Evolutionary conservation across 2,888 invertebrate species (phyloP).

Genomic region (Gari tellinella): DNA sequence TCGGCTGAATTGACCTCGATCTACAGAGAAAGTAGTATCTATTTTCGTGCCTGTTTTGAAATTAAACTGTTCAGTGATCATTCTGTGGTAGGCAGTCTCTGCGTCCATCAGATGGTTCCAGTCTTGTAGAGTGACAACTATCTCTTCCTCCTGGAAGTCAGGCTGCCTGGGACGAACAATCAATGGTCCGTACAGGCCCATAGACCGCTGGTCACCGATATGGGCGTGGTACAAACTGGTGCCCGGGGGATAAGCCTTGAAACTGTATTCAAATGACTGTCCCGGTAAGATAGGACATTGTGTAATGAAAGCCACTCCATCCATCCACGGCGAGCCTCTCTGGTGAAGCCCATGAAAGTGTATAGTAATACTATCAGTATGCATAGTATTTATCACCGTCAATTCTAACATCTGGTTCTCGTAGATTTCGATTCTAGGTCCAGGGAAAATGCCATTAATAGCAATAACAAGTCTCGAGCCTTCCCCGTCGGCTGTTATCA

Average conservation of each 20-base stretch:
- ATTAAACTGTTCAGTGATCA: constrained; percentile 56
- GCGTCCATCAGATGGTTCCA: constrained; percentile 71
- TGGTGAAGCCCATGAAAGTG: constrained; percentile 75
- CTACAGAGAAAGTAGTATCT: constrained; percentile 39
- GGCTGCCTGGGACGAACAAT: constrained; percentile 42
- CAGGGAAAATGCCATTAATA: constrained; percentile 70
- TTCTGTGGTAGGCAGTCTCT: constrained; percentile 48
- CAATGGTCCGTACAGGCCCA: constrained; percentile 67
- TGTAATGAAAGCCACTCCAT: constrained; percentile 70
- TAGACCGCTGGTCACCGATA: constrained; percentile 64
- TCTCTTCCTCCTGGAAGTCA: constrained; percentile 17
- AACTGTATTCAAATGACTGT: constrained; percentile 67
- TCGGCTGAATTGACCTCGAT: constrained; percentile 46
- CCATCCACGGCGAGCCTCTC: constrained; percentile 65
- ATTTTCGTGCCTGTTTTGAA: constrained; percentile 14
- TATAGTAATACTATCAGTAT: constrained; percentile 63
- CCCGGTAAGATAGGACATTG: constrained; percentile 74
- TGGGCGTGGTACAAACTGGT: constrained; percentile 73
- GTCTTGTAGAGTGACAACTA: constrained; percentile 63
- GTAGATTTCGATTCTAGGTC: constrained; percentile 69
- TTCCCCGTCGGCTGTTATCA: constrained; percentile 65
- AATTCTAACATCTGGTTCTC: constrained; percentile 62
- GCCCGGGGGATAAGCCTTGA: constrained; percentile 60
- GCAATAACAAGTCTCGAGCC: constrained; percentile 61
- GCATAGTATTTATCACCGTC: constrained; percentile 60